Percentiles rank a stretch among this genome's conserved stretches.
These are phyloP conservation scores for Eupithecia insigniata DNA, from an alignment of 2,888 invertebrate genomes.

Conservation along the genomic window DNA sequence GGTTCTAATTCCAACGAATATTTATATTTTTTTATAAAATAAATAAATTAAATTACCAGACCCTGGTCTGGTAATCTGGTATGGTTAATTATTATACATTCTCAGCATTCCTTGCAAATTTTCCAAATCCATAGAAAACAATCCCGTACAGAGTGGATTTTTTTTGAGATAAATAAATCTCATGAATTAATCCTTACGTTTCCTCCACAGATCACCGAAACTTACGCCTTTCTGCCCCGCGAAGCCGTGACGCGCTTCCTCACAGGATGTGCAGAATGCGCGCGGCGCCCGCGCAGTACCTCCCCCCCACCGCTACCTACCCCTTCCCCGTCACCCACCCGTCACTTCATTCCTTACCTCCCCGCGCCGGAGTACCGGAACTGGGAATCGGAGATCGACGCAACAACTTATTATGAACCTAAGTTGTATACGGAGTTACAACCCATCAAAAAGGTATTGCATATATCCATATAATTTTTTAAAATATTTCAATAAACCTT, in stretches of 20 bases:
- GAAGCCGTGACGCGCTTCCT: constrained; percentile 98
- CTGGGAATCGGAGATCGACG: constrained; percentile 83
- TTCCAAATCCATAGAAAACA: too few species aligned
- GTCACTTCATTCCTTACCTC: constrained; percentile 76
- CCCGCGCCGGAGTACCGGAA: constrained; percentile 79
- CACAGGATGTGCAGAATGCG: constrained; percentile 96
- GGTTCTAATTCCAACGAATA: too few species aligned
- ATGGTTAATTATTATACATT: too few species aligned
- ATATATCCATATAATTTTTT: background rate
- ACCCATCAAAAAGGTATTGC: constrained; percentile 65
- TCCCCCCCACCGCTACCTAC: constrained; percentile 84
- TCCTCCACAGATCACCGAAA: constrained; percentile 94
- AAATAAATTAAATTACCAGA: too few species aligned
- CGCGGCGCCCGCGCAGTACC: constrained; percentile 88
- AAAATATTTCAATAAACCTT: too few species aligned
- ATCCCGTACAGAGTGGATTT: too few species aligned
- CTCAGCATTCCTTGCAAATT: too few species aligned
- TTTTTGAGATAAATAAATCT: too few species aligned
- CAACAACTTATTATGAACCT: constrained; percentile 77
- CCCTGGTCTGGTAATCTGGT: too few species aligned
- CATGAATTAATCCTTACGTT: background rate
- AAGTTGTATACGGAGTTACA: constrained; percentile 76
- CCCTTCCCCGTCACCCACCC: constrained; percentile 79
- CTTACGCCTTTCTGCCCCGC: constrained; percentile 96
- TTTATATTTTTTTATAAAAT: too few species aligned